phyloP scores from a whole-genome alignment of 1,140 invertebrate genomes.

The Scaptomyza hsui region DNA sequence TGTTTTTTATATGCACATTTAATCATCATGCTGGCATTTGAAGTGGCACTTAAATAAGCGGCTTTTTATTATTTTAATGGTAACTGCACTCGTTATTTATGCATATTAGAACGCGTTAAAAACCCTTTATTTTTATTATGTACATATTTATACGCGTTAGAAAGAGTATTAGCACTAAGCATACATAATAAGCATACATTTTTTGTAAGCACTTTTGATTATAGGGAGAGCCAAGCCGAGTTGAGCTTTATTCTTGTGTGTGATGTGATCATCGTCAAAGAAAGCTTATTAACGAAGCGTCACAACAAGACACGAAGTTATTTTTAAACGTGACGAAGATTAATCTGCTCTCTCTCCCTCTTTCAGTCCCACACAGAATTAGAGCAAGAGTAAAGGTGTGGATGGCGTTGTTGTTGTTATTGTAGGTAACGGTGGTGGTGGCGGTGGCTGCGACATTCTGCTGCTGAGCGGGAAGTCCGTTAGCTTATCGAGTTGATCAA shows the following conservation, averaged over 20 bases:
- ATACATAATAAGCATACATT: too few species aligned
- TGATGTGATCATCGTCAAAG: too few species aligned
- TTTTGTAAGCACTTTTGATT: too few species aligned
- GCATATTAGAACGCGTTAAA: too few species aligned
- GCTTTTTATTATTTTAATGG: constrained; percentile 1
- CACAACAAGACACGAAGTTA: too few species aligned
- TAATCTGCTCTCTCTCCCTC: background rate
- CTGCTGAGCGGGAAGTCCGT: constrained; percentile 3
- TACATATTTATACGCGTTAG: too few species aligned
- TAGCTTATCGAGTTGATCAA: constrained; percentile 27
- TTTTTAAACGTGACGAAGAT: background rate
- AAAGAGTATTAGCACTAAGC: too few species aligned
- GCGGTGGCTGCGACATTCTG: background rate
- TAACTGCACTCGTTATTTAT: background rate
- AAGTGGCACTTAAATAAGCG: constrained; percentile 26
- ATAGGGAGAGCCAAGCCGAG: background rate
- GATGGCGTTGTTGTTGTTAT: background rate
- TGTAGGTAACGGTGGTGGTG: background rate
- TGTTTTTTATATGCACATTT: constrained; percentile 21
- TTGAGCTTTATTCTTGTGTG: background rate
- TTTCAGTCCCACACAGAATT: background rate
- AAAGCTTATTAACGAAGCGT: too few species aligned
- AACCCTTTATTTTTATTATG: too few species aligned
- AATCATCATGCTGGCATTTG: constrained; percentile 25
- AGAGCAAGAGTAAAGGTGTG: background rate